Percentiles rank a stretch among this genome's conserved stretches.
Evolutionary conservation across 2,113 vertebrate genomes (phyloP).

Genomic region (Gymnogyps californianus): DNA sequence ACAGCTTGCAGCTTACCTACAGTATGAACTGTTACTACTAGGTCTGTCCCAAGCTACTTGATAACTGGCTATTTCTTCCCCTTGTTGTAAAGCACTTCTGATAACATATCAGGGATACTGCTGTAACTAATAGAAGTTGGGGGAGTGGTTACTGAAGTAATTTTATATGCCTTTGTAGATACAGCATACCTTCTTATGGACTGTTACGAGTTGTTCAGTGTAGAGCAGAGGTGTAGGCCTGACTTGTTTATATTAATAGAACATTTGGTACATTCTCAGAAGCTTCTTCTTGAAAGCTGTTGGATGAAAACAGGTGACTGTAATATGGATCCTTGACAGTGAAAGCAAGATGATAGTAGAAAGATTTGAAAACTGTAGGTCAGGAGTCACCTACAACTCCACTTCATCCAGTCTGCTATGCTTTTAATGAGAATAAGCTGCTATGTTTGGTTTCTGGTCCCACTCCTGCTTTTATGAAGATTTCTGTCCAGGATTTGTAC

Average conservation of each 20-base stretch:
- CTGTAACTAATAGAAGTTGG: background rate
- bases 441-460: background rate
- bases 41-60: background rate
- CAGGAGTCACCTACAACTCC: background rate
- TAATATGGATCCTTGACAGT: background rate
- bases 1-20: background rate
- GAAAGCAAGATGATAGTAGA: background rate
- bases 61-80: background rate
- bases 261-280: background rate
- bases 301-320: background rate
- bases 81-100: background rate
- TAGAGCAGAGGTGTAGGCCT: background rate
- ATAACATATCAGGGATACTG: accelerated
- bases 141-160: background rate
- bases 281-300: background rate
- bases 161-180: background rate
- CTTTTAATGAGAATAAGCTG: background rate
- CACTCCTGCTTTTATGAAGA: background rate
- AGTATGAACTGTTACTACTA: background rate
- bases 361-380: background rate
- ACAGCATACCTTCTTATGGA: accelerated
- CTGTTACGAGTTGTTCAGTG: background rate
- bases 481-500: background rate
- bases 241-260: background rate
- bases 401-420: background rate